Evolutionary conservation across 2,888 invertebrate species (phyloP).

Genomic region (Drepanosiphum platanoidis): DNA sequence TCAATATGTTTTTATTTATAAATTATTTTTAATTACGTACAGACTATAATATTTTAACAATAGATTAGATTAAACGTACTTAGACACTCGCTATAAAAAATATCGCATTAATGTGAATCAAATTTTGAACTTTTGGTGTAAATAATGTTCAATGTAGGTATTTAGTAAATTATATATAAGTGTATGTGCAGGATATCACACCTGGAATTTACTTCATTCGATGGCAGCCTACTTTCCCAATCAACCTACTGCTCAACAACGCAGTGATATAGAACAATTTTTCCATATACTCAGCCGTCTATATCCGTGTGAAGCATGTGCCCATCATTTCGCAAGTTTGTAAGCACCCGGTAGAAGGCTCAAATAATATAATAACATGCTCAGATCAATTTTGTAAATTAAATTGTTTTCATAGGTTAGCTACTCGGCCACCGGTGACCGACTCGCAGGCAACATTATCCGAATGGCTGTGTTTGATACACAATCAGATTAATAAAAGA

Average conservation of each 20-base stretch:
- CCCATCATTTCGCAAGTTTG: slow-evolving; percentile 86
- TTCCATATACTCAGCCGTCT: slow-evolving; percentile 85
- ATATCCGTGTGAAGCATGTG: slow-evolving; percentile 93
- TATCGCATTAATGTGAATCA: background rate
- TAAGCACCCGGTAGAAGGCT: slow-evolving; percentile 69
- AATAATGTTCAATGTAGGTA: too few relatives aligned
- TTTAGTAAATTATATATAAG: too few relatives aligned
- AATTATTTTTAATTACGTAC: too few relatives aligned
- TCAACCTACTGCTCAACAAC: slow-evolving; percentile 77
- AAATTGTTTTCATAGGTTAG: slow-evolving; percentile 73
- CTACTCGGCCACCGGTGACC: slow-evolving; percentile 77
- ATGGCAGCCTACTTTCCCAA: slow-evolving; percentile 96
- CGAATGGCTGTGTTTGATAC: slow-evolving; percentile 91
- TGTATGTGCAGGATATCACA: slow-evolving; percentile 71
- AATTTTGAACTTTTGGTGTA: background rate
- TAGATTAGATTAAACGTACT: too few relatives aligned
- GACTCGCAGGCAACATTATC: slow-evolving; percentile 76
- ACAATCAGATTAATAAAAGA: slow-evolving; percentile 91
- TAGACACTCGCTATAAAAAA: background rate
- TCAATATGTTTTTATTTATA: too few relatives aligned
- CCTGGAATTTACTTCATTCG: slow-evolving; percentile 96
- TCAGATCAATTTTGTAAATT: too few relatives aligned
- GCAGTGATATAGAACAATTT: slow-evolving; percentile 81
- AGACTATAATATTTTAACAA: too few relatives aligned
- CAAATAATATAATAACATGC: slow-evolving; percentile 25